Base-by-base conservation (phyloP, 2,888 invertebrate species). In the Drosophila leonis region DNA sequence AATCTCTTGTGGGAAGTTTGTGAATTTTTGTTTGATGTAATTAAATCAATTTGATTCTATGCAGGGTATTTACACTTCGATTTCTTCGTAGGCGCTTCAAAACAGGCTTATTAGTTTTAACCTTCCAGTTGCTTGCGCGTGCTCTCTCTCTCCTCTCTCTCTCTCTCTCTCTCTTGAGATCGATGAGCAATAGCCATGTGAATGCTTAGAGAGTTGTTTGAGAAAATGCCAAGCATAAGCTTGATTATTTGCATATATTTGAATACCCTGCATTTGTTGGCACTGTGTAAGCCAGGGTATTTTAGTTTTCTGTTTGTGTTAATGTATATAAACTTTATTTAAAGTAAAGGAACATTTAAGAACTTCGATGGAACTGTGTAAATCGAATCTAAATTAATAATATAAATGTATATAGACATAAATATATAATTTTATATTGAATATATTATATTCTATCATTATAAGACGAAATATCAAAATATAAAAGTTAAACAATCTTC, bases 151-250 rank as follows among this genome's bases (percentile, higher is more conserved):
- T 18, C 18, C 20, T 41, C 6, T 12, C 4, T 15, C 18, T 31
- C 10, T 49, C 18, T 12, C 29, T 29, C 46, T 29, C 31, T 42
- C 18, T 59, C 12, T 12, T 6, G 24, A 70, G 61, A 37, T 29
- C 18, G 12, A 10, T 9, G 10, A 72, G 65, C 35, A 52, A 35
- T 20, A 9, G n/a, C 12, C 4, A 4, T 33, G 8, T 31, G 18
- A 41, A 12, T 20, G 41, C 42, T 51, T 9, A n/a, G 42, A 37
- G 46, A 29, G 49, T 37, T 9, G 20, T 2, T 42, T 44, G 35
- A 29, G 29, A 41, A 42, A 35, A 49, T 6, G 35, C 41, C 12
- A 51, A 49, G 35, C 35, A 35, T n/a, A 15, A 24, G 27, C 6
- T 39, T 13, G 10, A 33, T 6, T 33, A 20, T 27, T 51, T 12